These are phyloP conservation scores for Ranitomeya imitator DNA, from an alignment of 2,113 vertebrate genomes.

Conservation along the genomic window DNA sequence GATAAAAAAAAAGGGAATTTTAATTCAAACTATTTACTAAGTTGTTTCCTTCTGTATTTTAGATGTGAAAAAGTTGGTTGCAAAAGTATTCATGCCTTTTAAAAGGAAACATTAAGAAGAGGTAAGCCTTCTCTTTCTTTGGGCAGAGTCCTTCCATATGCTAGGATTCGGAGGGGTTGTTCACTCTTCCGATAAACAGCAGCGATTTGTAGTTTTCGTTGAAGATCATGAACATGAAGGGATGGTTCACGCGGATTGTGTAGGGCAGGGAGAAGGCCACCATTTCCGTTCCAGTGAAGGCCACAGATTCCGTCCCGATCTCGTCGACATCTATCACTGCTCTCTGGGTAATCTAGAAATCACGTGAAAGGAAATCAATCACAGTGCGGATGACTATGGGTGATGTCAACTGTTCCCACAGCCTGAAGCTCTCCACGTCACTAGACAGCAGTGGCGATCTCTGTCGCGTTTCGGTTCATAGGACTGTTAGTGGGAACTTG, in stretches of 20 bases:
- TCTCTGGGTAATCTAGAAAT: slow-evolving; percentile 82
- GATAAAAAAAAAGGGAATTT: not conserved
- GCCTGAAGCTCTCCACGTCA: too few species aligned
- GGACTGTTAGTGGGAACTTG: too few species aligned
- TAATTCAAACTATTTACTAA: not conserved
- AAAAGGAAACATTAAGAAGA: not conserved
- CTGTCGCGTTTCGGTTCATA: too few species aligned
- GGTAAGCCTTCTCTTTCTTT: not conserved
- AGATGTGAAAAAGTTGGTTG: not conserved
- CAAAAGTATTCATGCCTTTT: not conserved
- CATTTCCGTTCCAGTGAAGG: slow-evolving; percentile 74
- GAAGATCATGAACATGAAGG: slow-evolving; percentile 89
- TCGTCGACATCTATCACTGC: slow-evolving; percentile 86
- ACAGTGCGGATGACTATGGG: not conserved
- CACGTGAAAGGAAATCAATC: not conserved
- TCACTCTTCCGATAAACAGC: slow-evolving; percentile 88
- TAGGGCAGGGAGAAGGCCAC: slow-evolving; percentile 77
- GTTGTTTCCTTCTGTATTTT: not conserved
- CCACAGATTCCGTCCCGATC: slow-evolving; percentile 79
- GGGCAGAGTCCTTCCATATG: not conserved
- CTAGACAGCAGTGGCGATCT: too few species aligned
- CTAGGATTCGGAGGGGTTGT: slow-evolving; percentile 76
- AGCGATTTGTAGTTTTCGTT: slow-evolving; percentile 82
- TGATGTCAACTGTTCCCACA: not conserved
- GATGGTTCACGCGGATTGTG: slow-evolving; percentile 75